Base-by-base conservation (phyloP, 1,140 invertebrate genomes). In the Pachypsylla venusta region DNA sequence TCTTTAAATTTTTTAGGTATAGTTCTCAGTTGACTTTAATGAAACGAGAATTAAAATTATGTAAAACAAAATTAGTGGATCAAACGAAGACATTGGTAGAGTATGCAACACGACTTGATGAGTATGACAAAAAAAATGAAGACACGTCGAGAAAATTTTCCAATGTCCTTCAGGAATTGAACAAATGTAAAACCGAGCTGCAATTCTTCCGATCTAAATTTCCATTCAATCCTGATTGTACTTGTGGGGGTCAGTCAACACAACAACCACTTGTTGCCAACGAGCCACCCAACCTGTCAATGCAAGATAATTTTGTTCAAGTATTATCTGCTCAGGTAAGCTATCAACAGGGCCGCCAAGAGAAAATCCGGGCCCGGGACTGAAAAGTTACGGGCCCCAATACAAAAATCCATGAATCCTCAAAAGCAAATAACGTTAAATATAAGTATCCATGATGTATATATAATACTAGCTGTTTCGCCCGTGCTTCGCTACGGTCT, bases 61-160 rank as follows among this genome's bases (percentile, higher is more conserved):
- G 85, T 67, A 88, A 87, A 68, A 77, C 81, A 35, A 89, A 88
- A 72, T 82, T 84, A 26, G 79, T 79, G 0, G 83, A 89, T 55
- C 86, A 89, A 68, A 83, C 88, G 65, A 89, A 89, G 66, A 85
- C 87, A 68, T 81, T 90, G 19, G 69, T 87, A 27, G 87, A 90
- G 64, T 88, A 88, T 68, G 84, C 83, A 0, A 84, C 80, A 64
- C 78, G 87, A 1, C 74, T 90, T 42, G 88, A 92, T 65, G 88
- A 91, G 64, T 84, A 87, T 66, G 87, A 90, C 64, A 90, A 90
- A 68, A 92, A 92, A 68, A 88, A 88, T 71, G 87, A 92, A 65
- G 87, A 90, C 69, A 89, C 83, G 24, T 83, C 85, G 35, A 76
- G 85, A 25, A 92, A 92, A 74, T 89, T 90, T 70, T 88, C 86